phyloP scores from a whole-genome alignment of 2,113 vertebrate species.

The Melospiza georgiana region DNA sequence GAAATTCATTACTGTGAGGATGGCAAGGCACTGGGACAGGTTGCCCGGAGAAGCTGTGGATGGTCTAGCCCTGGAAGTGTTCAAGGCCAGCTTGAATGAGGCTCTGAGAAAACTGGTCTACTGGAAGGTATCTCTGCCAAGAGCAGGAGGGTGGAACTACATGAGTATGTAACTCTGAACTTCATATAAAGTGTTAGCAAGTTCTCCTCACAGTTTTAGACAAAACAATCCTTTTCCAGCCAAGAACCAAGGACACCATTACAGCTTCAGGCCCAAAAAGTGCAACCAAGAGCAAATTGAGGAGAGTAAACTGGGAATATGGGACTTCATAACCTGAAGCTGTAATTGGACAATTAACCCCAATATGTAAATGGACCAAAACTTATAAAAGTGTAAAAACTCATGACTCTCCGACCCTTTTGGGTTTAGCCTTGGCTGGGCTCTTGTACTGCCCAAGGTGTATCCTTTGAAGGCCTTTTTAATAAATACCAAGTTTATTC shows the following conservation, averaged over 20 bases:
- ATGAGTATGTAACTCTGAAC: neutral
- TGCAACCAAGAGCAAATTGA: neutral
- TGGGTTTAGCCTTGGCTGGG: neutral
- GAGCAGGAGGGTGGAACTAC: neutral
- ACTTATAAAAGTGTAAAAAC: neutral
- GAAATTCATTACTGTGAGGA: neutral
- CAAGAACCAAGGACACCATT: neutral
- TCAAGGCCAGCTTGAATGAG: neutral
- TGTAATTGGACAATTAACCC: neutral
- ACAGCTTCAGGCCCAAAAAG: neutral
- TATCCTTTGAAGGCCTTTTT: neutral
- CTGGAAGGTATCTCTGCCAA: neutral
- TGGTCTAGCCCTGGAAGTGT: neutral
- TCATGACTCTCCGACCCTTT: fast-evolving
- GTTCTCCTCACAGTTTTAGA: neutral
- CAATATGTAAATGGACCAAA: neutral
- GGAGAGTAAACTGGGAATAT: neutral
- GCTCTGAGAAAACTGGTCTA: neutral
- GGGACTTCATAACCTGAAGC: neutral
- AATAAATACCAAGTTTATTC: neutral
- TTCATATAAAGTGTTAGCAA: neutral
- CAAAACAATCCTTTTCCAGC: neutral
- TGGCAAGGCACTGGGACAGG: neutral
- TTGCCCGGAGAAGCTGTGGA: neutral
- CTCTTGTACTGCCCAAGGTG: neutral